Conservation (phyloP, 2,797 vertebrate genomes). For the Sphenodon punctatus region DNA sequence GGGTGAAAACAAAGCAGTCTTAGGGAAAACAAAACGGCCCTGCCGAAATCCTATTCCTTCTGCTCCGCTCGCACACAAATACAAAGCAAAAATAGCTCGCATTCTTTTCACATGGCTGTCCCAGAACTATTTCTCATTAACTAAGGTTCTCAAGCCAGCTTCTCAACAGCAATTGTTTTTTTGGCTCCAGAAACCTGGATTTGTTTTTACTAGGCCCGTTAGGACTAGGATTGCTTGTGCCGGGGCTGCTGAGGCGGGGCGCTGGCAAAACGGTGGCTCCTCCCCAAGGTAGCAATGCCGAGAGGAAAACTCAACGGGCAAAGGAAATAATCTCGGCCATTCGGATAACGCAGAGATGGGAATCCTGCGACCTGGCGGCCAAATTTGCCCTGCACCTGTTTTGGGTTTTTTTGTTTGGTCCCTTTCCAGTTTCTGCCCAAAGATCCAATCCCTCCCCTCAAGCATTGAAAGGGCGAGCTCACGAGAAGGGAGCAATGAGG, state of each 20-base stretch:
- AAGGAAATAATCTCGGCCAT: background rate
- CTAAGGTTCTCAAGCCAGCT: accelerated
- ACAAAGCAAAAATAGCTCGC: accelerated
- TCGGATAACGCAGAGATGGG: too few species aligned
- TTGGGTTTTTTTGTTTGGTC: too few species aligned
- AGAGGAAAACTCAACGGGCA: background rate
- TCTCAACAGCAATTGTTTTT: background rate
- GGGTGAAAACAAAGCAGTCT: background rate
- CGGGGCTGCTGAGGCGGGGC: accelerated
- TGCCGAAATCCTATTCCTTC: background rate
- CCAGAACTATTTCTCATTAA: background rate
- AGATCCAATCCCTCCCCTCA: too few species aligned
- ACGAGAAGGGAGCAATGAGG: too few species aligned
- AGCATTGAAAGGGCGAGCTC: too few species aligned
- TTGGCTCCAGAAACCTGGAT: too few species aligned
- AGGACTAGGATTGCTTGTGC: accelerated
- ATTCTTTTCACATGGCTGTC: background rate
- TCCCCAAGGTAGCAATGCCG: too few species aligned
- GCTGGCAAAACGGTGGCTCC: too few species aligned
- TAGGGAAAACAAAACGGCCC: background rate
- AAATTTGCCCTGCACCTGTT: too few species aligned
- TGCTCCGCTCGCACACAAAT: background rate
- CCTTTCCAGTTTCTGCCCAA: too few species aligned
- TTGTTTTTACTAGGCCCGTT: background rate
- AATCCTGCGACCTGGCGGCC: too few species aligned